Evolutionary conservation across 2,113 vertebrate species (phyloP), one percentile per base, ranked within the genome.

Genomic region (Grus americana): DNA sequence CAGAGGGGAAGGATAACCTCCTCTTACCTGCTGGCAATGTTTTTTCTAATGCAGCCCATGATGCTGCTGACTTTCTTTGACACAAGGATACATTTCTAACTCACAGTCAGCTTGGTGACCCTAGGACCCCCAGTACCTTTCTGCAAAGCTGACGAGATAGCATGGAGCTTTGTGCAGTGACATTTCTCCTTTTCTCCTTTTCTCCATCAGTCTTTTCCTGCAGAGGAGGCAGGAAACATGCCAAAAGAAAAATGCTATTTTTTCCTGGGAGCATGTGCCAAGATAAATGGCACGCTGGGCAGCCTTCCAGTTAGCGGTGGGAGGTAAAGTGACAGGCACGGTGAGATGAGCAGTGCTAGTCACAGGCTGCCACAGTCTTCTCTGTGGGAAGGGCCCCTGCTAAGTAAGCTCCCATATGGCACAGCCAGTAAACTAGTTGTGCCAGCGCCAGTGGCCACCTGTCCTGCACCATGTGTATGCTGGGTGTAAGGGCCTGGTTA

Each of bases 401-500:
- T 90, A 54, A 49, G 8, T 47, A 14, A 34, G 49, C 2, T 90
- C 24, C 44, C 3, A 3, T 1, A 1, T 15, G 30, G 50, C 57
- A 75, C 34, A 83, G 57, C 5, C 50, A 52, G 17, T n/a, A 30
- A 55, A 38, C 6, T 36, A 57, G 27, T 23, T 1, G 1, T 27
- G 19, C 36, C 47, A 71, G 3, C 1, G 10, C 18, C 80, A 52
- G 30, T 32, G 27, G 30, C 57, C 82, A 32, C 17, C 63, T 6
- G 3, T 52, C 57, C 42, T 26, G 36, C 20, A 47, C 52, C 30
- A 14, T 7, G 22, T 47, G 6, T 34, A 3, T 36, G 50, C n/a
- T 0, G 1, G 9, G 18, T 49, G 12, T 30, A 47, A 75, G 61
- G 57, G 18, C 15, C 34, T 9, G 0, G 0, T 26, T 34, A 58